These are phyloP conservation scores for Arrhamphus sclerolepis DNA, from an alignment of 2,797 vertebrate genomes.

Conservation along the genomic window DNA sequence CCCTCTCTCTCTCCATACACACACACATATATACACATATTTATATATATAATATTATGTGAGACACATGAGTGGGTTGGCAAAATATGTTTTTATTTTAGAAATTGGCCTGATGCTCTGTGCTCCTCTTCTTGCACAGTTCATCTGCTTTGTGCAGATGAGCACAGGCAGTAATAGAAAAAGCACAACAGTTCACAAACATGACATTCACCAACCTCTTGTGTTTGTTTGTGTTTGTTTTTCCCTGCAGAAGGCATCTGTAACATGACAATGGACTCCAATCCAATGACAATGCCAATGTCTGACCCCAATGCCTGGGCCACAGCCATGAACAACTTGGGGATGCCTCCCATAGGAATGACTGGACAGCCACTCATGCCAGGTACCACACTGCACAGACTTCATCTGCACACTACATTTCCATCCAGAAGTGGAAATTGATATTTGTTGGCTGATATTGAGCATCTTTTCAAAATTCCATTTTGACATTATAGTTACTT, in stretches of 20 bases:
- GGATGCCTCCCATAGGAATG: constrained; percentile 92
- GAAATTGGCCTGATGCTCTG: no score
- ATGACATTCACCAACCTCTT: neutral
- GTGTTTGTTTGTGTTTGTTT: constrained; percentile 13
- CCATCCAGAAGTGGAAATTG: neutral
- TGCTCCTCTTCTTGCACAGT: no score
- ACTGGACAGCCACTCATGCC: constrained; percentile 90
- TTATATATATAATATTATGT: no score
- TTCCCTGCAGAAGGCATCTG: constrained; percentile 84
- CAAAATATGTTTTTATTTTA: no score
- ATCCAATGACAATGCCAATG: constrained; percentile 90
- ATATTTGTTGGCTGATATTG: neutral
- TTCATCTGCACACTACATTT: neutral
- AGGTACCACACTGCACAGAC: constrained; percentile 75
- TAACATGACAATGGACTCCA: constrained; percentile 88
- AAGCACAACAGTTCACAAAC: no score
- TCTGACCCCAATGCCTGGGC: constrained; percentile 92
- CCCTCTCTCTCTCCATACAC: no score
- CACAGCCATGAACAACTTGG: constrained; percentile 95
- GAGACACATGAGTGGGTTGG: no score
- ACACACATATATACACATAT: no score
- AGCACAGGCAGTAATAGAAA: no score
- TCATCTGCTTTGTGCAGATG: no score
- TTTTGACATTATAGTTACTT: no score
- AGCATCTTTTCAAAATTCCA: neutral